These are phyloP conservation scores for Calypte anna DNA, from an alignment of 2,113 vertebrate genomes.

Conservation along the genomic window DNA sequence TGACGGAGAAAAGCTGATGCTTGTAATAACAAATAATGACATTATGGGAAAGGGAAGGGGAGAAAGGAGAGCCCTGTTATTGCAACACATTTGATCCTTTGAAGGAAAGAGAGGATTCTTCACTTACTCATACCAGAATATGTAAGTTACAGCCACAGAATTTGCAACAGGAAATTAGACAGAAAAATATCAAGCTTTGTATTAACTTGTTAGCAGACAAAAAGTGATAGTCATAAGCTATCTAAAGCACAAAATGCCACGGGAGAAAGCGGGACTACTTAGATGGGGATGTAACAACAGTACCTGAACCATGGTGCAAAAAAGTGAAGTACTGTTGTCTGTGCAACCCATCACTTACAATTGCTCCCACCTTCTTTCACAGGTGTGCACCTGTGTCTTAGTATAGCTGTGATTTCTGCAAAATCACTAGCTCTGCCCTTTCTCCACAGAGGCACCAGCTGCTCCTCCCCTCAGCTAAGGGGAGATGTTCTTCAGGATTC, in stretches of 20 bases:
- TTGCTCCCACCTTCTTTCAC: background rate
- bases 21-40: background rate
- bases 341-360: background rate
- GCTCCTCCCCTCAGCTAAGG: background rate
- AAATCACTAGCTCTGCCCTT: background rate
- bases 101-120: background rate
- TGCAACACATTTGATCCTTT: background rate
- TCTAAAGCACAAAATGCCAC: background rate
- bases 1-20: background rate
- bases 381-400: background rate
- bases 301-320: background rate
- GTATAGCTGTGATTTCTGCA: background rate
- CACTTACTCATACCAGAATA: background rate
- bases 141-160: background rate
- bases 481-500: background rate
- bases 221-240: background rate
- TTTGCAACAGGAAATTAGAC: accelerated
- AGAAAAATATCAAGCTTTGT: accelerated
- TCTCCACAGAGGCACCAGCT: background rate
- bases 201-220: background rate
- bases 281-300: background rate
- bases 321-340: background rate
- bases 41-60: background rate
- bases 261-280: background rate
- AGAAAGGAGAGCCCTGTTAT: background rate